Percentiles rank a stretch among this genome's conserved stretches.
phyloP scores from a whole-genome alignment of 2,113 vertebrate species.

The Thunnus thynnus region DNA sequence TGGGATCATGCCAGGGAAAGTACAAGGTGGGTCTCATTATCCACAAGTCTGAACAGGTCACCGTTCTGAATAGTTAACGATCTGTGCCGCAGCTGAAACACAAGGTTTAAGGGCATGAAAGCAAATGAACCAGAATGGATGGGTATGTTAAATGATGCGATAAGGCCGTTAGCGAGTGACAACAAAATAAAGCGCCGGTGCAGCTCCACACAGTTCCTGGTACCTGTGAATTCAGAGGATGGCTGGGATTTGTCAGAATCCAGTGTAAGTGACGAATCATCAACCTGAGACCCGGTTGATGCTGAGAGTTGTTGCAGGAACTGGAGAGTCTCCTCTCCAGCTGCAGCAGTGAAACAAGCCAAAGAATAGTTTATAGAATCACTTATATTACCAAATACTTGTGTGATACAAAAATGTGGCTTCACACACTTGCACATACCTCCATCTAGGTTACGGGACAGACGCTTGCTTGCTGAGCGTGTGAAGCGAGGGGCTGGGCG shows the following conservation, averaged over 20 bases:
- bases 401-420: not conserved
- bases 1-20: conserved; percentile 44
- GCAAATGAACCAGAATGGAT: conserved; percentile 26
- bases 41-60: conserved; percentile 23
- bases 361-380: conserved; percentile 7
- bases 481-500: conserved; percentile 93
- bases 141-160: conserved; percentile 16
- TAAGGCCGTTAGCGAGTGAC: conserved; percentile 19
- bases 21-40: conserved; percentile 6
- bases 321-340: conserved; percentile 75
- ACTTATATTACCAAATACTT: not conserved
- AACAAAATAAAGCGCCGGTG: conserved; percentile 12
- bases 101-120: conserved; percentile 26
- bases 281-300: conserved; percentile 63
- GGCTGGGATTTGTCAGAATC: conserved; percentile 55
- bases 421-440: conserved; percentile 81
- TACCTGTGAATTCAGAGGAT: conserved; percentile 73
- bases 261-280: conserved; percentile 76
- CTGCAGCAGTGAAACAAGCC: conserved; percentile 57
- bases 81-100: conserved; percentile 9
- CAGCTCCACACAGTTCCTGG: conserved; percentile 29
- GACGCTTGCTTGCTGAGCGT: conserved; percentile 94
- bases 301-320: conserved; percentile 52
- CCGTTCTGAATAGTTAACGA: conserved; percentile 14
- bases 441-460: conserved; percentile 92